These are phyloP conservation scores for Ferdinandea cuprea DNA, from an alignment of 2,888 invertebrate species.

Conservation along the genomic window DNA sequence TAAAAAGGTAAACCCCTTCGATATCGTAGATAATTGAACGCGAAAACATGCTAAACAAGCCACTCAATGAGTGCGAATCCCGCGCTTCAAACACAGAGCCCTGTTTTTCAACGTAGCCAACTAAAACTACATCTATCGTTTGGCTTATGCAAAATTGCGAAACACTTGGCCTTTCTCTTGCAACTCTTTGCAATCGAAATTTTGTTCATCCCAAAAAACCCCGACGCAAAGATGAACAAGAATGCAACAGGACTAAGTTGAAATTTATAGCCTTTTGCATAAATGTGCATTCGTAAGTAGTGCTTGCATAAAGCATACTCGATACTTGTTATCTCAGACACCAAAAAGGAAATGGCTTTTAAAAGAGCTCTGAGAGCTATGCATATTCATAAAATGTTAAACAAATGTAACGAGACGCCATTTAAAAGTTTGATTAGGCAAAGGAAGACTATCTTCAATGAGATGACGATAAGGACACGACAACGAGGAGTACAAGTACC, in stretches of 20 bases:
- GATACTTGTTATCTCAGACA: slow-evolving; percentile 68
- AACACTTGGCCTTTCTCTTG: slow-evolving; percentile 4
- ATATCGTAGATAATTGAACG: slow-evolving; percentile 68
- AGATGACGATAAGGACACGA: slow-evolving; percentile 18
- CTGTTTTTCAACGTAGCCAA: not conserved
- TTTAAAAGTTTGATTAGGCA: slow-evolving; percentile 71
- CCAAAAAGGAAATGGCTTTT: slow-evolving; percentile 38
- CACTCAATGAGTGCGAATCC: slow-evolving; percentile 30
- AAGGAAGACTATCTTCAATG: slow-evolving; percentile 25
- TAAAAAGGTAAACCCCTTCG: slow-evolving; percentile 47
- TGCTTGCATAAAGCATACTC: slow-evolving; percentile 65
- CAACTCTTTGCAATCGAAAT: slow-evolving; percentile 58
- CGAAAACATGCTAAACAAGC: slow-evolving; percentile 60
- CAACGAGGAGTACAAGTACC: slow-evolving; percentile 6
- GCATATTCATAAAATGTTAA: slow-evolving; percentile 71
- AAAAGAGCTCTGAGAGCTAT: slow-evolving; percentile 11
- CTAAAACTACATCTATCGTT: slow-evolving; percentile 8
- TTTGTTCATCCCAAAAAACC: slow-evolving; percentile 24
- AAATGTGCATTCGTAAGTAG: slow-evolving; percentile 70
- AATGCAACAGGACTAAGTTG: slow-evolving; percentile 46
- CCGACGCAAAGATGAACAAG: slow-evolving; percentile 11
- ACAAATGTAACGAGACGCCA: slow-evolving; percentile 67
- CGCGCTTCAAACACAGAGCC: slow-evolving; percentile 35
- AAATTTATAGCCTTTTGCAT: slow-evolving; percentile 63
- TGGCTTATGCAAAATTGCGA: slow-evolving; percentile 54